Base-by-base conservation (phyloP, 2,113 vertebrate species). In the Psittacula cyanocephala region DNA sequence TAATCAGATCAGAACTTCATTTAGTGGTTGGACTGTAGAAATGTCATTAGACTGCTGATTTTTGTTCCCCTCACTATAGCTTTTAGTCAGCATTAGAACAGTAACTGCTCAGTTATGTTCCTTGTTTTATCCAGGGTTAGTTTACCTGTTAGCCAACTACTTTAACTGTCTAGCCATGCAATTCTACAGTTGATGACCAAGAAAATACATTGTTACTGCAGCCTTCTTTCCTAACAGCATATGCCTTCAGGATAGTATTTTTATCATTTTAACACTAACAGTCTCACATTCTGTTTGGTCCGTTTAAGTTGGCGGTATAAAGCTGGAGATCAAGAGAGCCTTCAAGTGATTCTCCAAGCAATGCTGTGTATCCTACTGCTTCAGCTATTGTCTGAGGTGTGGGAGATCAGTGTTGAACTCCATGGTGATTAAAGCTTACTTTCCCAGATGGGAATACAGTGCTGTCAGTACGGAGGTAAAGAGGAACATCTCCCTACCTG, bases 111-210 rank as follows among this genome's bases (percentile, higher is more conserved):
- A 0, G 15, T 79, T 71, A 11, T 35, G 12, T 13, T 76, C 31
- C 41, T n/a, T 53, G 22, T 6, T 81, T 57, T 79, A 25, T 22
- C 14, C 50, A 78, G 11, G 8, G 29, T 70, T 81, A 28, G n/a
- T n/a, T 70, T 71, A 39, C 25, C 50, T 85, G 22, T 49, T 75
- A 67, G n/a, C 27, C 37, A 70, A 31, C 62, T 33, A 24, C 23
- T 76, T 50, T 17, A 64, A 41, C 31, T 52, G 5, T 22, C 20
- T 62, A 10, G 16, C n/a, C 1, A 0, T 55, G 22, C 1, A 1
- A 41, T 82, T 64, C 50, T 70, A 7, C 49, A 69, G 16, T 10
- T 27, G 9, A 16, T 31, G 60, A 57, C 50, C n/a, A 78, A 67
- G 65, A 25, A 78, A 75, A 65, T 55, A 28, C 1, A 29, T 47